Conservation (phyloP, 1,140 invertebrate genomes). For the Pogonognathellus flavescens region DNA sequence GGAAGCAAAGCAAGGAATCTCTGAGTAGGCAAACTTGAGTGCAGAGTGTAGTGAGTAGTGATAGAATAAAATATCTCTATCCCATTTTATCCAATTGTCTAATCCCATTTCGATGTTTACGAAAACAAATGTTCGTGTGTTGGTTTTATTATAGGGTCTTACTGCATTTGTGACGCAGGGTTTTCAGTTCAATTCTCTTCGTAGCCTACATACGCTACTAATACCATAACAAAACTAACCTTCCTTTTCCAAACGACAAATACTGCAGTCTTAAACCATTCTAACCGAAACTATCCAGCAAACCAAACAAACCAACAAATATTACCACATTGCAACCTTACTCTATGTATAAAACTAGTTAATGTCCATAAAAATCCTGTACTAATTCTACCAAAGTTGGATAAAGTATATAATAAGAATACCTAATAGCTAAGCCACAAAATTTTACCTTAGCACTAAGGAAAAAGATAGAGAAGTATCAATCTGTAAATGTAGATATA, state of each 20-base stretch:
- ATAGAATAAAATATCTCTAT: slow-evolving; percentile 35
- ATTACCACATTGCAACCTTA: too few relatives aligned
- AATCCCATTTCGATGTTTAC: slow-evolving; percentile 45
- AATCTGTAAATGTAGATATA: too few relatives aligned
- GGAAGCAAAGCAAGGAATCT: background rate
- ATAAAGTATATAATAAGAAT: too few relatives aligned
- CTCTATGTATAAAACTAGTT: too few relatives aligned
- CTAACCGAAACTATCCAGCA: too few relatives aligned
- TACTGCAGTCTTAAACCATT: background rate
- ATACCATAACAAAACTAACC: background rate
- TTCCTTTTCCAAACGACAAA: background rate
- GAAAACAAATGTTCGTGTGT: slow-evolving; percentile 29
- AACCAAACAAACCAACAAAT: too few relatives aligned
- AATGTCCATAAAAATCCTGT: too few relatives aligned
- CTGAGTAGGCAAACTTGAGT: background rate
- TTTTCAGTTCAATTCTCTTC: background rate
- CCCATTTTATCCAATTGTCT: slow-evolving; percentile 35
- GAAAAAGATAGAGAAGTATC: too few relatives aligned
- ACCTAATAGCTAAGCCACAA: too few relatives aligned
- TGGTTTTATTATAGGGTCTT: background rate
- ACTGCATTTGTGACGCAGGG: slow-evolving; percentile 37
- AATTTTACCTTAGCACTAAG: too few relatives aligned
- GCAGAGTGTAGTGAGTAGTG: background rate
- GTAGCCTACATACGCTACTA: background rate
- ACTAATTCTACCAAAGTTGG: too few relatives aligned